Evolutionary conservation across 2,797 vertebrate genomes (phyloP).

Genomic region (Odontamblyopus lacepedii): DNA sequence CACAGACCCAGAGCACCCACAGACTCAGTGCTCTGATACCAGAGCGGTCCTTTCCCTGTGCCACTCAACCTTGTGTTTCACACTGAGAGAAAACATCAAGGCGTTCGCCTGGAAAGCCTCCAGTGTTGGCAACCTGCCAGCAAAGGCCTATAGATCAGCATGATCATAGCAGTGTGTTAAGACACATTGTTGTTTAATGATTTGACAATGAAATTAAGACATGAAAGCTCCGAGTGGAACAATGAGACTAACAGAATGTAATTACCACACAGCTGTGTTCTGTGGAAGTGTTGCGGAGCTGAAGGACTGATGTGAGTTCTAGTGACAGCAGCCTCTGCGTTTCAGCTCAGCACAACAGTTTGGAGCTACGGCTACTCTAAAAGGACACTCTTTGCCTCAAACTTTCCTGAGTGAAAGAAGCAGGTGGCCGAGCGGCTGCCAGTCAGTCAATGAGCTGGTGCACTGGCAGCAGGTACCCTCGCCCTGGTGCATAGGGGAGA

Average conservation of each 20-base stretch:
- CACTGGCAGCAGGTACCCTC: constrained; percentile 71
- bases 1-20: constrained; percentile 19
- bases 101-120: constrained; percentile 55
- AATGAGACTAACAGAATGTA: constrained; percentile 43
- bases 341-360: background rate
- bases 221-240: constrained; percentile 54
- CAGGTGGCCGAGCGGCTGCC: constrained; percentile 47
- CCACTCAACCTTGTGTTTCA: constrained; percentile 45
- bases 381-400: constrained; percentile 25
- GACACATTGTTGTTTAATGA: constrained; percentile 62
- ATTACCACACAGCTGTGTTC: constrained; percentile 44
- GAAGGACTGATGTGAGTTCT: constrained; percentile 33
- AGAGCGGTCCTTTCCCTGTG: constrained; percentile 29
- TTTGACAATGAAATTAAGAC: constrained; percentile 63
- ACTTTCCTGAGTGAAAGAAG: constrained; percentile 45
- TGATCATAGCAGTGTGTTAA: constrained; percentile 58
- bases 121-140: constrained; percentile 59
- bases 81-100: constrained; percentile 54
- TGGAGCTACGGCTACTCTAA: constrained; percentile 11
- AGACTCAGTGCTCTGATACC: constrained; percentile 13
- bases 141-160: constrained; percentile 64
- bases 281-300: constrained; percentile 26
- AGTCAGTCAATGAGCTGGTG: constrained; percentile 61
- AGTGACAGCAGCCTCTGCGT: constrained; percentile 26
- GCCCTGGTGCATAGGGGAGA: constrained; percentile 61